A percentile compares a stretch with the other conserved stretches of the same genome.
phyloP scores from a whole-genome alignment of 2,113 vertebrate genomes.

The Rhinolophus sinicus region DNA sequence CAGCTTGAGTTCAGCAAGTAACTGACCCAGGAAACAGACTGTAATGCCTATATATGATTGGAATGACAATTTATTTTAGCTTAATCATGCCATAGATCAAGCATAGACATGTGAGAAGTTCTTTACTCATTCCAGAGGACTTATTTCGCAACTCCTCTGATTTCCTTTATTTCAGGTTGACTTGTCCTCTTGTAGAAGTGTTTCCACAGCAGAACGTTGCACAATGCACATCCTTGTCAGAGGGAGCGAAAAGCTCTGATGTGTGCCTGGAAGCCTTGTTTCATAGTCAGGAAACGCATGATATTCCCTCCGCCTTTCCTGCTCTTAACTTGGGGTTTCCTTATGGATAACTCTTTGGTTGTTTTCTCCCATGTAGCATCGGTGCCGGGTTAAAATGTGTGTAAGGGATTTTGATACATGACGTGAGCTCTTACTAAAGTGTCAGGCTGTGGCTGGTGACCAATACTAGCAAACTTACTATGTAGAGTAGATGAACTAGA shows the following conservation, averaged over 20 bases:
- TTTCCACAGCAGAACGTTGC: slow-evolving; percentile 65
- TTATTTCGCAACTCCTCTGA: slow-evolving; percentile 36
- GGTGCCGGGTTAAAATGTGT: neutral
- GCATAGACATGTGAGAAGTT: slow-evolving; percentile 62
- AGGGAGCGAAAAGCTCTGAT: slow-evolving; percentile 41
- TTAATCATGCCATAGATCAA: slow-evolving; percentile 58
- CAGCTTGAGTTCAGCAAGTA: slow-evolving; percentile 28
- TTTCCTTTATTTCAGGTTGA: slow-evolving; percentile 73
- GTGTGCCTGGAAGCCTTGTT: slow-evolving; percentile 71
- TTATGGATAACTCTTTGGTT: slow-evolving; percentile 61
- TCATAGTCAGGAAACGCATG: slow-evolving; percentile 78
- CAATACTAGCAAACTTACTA: neutral
- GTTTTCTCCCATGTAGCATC: slow-evolving; percentile 66
- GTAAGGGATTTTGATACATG: neutral
- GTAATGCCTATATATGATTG: slow-evolving; percentile 4
- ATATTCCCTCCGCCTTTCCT: slow-evolving; percentile 78
- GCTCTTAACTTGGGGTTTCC: slow-evolving; percentile 57
- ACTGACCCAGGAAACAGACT: slow-evolving; percentile 32
- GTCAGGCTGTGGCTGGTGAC: neutral
- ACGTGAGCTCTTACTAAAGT: neutral
- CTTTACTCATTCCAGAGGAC: slow-evolving; percentile 44
- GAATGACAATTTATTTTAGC: slow-evolving; percentile 56
- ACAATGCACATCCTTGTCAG: slow-evolving; percentile 60
- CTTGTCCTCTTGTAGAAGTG: slow-evolving; percentile 52
- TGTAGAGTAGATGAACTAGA: neutral